Evolutionary conservation across 1,140 invertebrate species (phyloP).

Genomic region (Gyrodactylus bullatarudis): DNA sequence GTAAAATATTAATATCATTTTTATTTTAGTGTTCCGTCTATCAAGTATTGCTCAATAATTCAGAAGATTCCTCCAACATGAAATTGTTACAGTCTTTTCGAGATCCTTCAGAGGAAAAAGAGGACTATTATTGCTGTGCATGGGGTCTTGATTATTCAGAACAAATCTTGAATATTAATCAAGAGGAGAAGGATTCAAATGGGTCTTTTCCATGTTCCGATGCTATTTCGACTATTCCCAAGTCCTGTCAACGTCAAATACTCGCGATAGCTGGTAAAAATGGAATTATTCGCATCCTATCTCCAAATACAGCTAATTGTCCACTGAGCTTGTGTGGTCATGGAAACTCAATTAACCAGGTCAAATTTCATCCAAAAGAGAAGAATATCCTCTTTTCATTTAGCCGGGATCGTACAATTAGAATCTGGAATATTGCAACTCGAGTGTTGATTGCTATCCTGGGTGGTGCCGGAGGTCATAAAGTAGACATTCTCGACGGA

Average conservation of each 20-base stretch:
- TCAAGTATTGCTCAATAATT: background rate
- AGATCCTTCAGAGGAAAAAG: constrained; percentile 2
- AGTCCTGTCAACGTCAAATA: background rate
- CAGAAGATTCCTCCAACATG: background rate
- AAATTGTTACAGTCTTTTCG: constrained; percentile 1
- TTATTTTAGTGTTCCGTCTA: background rate
- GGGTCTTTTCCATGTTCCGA: background rate
- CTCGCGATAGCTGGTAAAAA: background rate
- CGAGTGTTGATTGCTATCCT: background rate
- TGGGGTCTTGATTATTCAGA: background rate
- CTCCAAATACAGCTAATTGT: background rate
- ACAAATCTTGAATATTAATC: background rate
- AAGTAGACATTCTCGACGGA: constrained; percentile 1
- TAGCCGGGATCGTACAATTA: background rate
- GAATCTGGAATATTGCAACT: constrained; percentile 1
- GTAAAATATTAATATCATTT: background rate
- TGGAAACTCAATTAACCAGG: constrained; percentile 1
- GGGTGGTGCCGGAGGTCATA: constrained; percentile 2
- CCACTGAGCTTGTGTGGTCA: background rate
- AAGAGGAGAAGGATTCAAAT: background rate
- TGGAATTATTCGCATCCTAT: constrained; percentile 3
- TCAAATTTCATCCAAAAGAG: background rate
- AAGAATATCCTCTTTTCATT: constrained; percentile 2
- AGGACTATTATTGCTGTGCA: constrained; percentile 3
- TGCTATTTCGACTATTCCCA: background rate